A percentile compares a stretch with the other conserved stretches of the same genome.
Evolutionary conservation across 1,140 invertebrate genomes (phyloP).

Genomic region (Plodia interpunctella): DNA sequence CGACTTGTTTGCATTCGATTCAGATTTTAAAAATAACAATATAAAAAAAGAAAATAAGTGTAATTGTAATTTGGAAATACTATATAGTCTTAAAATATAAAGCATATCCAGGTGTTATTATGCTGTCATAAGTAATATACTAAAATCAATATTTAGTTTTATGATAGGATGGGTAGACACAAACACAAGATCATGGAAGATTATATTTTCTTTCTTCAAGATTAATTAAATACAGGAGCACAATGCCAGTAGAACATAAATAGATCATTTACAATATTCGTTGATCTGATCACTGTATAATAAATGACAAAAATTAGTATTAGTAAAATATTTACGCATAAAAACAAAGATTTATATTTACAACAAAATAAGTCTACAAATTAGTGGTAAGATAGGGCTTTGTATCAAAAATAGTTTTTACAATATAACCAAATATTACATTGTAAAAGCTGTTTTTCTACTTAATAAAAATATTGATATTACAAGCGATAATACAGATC

Average conservation of each 20-base stretch:
- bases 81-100: too few species aligned
- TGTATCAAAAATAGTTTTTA: constrained; percentile 25
- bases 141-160: too few species aligned
- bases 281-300: constrained; percentile 16
- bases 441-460: background rate
- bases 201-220: constrained; percentile 18
- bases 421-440: constrained; percentile 26
- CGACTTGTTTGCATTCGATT: too few species aligned
- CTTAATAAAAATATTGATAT: too few species aligned
- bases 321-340: constrained; percentile 20
- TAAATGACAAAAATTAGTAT: constrained; percentile 22
- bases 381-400: constrained; percentile 44
- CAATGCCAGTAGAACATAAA: constrained; percentile 14
- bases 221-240: constrained; percentile 13
- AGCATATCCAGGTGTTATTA: too few species aligned
- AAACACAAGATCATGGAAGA: constrained; percentile 5
- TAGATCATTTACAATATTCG: constrained; percentile 14
- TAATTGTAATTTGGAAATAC: too few species aligned
- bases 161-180: background rate
- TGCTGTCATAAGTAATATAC: too few species aligned
- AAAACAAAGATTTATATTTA: constrained; percentile 24
- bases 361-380: constrained; percentile 19
- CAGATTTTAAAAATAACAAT: too few species aligned
- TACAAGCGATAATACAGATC: too few species aligned
- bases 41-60: too few species aligned